Percentiles rank a stretch among this genome's conserved stretches.
These are phyloP conservation scores for Speoplatyrhinus poulsoni DNA, from an alignment of 2,113 vertebrate genomes.

Conservation along the genomic window DNA sequence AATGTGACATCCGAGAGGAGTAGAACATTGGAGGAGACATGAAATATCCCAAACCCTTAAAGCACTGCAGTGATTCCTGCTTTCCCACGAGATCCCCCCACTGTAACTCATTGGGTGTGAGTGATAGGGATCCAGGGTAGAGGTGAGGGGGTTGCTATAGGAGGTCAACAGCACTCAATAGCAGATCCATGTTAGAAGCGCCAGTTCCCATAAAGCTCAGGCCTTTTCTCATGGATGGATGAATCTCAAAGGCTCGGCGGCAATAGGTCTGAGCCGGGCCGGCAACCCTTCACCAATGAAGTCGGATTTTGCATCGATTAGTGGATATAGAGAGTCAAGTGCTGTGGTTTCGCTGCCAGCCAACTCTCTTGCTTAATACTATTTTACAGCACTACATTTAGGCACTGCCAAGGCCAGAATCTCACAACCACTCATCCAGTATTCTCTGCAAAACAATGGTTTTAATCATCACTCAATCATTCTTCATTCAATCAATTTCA, in stretches of 20 bases:
- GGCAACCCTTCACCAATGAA: neutral
- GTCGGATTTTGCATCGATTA: neutral
- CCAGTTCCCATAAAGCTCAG: neutral
- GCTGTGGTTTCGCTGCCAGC: neutral
- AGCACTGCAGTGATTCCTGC: neutral
- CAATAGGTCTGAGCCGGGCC: neutral
- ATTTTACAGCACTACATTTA: neutral
- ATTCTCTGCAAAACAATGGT: too few species aligned
- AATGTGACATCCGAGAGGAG: too few species aligned
- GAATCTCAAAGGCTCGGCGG: neutral
- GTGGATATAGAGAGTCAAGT: neutral
- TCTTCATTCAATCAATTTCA: too few species aligned
- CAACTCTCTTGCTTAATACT: neutral
- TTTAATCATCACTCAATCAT: too few species aligned
- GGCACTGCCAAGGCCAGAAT: neutral
- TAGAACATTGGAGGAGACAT: too few species aligned
- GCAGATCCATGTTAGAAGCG: neutral
- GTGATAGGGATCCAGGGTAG: conserved; percentile 5
- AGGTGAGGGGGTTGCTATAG: neutral
- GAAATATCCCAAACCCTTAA: too few species aligned
- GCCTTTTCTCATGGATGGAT: neutral
- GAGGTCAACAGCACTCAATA: neutral
- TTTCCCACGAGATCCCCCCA: neutral
- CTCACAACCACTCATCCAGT: neutral
- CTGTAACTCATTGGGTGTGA: neutral